phyloP scores from a whole-genome alignment of 2,797 vertebrate species.

The Tenualosa ilisha region DNA sequence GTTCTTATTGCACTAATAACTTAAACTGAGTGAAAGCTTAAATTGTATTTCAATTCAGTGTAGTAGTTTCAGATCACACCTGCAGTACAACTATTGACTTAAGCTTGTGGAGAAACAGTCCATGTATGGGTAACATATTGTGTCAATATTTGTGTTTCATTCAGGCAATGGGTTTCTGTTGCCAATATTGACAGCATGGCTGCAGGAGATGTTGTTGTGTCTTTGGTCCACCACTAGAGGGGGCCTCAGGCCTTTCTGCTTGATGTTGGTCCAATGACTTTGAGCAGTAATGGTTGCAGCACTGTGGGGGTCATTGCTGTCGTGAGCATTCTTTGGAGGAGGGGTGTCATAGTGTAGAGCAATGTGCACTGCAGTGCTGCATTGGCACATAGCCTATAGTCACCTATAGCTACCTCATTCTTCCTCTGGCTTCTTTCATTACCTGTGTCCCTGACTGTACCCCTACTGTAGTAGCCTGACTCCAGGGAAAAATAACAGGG shows the following conservation, averaged over 20 bases:
- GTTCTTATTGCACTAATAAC: no score
- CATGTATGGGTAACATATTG: neutral
- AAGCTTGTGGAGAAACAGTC: no score
- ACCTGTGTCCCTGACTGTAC: neutral
- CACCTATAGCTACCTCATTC: neutral
- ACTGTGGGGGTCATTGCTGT: constrained; percentile 70
- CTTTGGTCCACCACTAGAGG: constrained; percentile 62
- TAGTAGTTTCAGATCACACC: no score
- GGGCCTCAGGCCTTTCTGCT: constrained; percentile 54
- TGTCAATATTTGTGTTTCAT: no score
- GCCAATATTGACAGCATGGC: neutral
- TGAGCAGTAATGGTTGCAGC: constrained; percentile 61
- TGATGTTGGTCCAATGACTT: constrained; percentile 59
- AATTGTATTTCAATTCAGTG: neutral
- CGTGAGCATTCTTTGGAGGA: constrained; percentile 53
- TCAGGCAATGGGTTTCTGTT: neutral
- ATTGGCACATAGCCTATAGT: constrained; percentile 22
- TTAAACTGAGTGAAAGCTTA: no score
- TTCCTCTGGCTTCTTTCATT: neutral
- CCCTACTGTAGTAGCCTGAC: neutral
- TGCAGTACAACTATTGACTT: no score
- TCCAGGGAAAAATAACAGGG: neutral
- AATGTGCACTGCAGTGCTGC: constrained; percentile 61
- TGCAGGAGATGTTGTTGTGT: constrained; percentile 20
- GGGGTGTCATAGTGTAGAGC: constrained; percentile 41